phyloP scores from a whole-genome alignment of 2,888 invertebrate species.

The Cheilosia pagana region DNA sequence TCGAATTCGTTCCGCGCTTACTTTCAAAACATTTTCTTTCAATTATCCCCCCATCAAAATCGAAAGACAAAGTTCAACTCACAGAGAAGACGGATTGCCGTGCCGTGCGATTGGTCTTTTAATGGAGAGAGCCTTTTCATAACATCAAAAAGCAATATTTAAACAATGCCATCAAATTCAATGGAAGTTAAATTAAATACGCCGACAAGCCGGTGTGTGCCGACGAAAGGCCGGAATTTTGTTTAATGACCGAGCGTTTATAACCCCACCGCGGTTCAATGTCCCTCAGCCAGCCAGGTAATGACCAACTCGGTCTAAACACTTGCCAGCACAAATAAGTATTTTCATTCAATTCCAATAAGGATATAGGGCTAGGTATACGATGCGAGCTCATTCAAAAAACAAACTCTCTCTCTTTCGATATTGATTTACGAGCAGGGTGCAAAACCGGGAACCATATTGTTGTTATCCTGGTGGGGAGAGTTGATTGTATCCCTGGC shows the following conservation, averaged over 20 bases:
- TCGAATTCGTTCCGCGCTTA: neutral
- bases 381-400: neutral
- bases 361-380: neutral
- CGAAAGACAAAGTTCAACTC: neutral
- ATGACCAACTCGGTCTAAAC: neutral
- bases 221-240: neutral
- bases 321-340: neutral
- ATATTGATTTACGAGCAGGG: conserved; percentile 2
- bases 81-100: neutral
- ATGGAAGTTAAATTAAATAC: neutral
- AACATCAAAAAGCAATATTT: neutral
- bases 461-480: neutral
- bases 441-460: neutral
- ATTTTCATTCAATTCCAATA: neutral
- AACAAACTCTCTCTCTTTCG: neutral
- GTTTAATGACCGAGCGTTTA: neutral
- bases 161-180: neutral
- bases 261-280: neutral
- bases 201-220: neutral
- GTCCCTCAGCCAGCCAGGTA: neutral
- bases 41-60: neutral
- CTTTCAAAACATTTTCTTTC: neutral
- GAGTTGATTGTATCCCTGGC: neutral
- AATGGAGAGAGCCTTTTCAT: neutral
- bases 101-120: neutral